Evolutionary conservation across 2,888 invertebrate genomes (phyloP), one percentile per base, ranked within the genome.

Genomic region (Heteromyza rotundicornis): DNA sequence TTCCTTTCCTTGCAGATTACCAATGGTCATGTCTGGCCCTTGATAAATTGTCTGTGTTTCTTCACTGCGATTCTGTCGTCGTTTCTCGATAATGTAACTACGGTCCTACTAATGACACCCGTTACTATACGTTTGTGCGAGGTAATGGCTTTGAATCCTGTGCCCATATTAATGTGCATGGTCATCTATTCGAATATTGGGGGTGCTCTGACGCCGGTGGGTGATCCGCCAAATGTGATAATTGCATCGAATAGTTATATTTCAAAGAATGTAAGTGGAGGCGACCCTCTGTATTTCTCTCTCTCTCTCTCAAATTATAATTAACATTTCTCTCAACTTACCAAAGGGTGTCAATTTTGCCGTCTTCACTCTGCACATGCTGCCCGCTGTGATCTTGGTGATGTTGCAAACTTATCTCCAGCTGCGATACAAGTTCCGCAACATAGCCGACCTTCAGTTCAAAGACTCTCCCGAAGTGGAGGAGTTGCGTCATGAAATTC

Each of bases 181-280:
- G 90, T 96, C 52, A 89, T 96, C 72, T 95, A 92, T 80, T 94
- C 94, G 17, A 96, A 96, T 75, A 92, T 96, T 59, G 96, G 96
- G 0, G 96, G 96, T 0, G 91, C 95, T 0, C 87, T 93, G 19
- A 96, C 96, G 0, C 95, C 95, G 0, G 91, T 96, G 1, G 96
- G 96, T 0, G 96, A 96, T 80, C 96, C 95, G 0, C 96, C 96
- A 73, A 82, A 82, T 70, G 84, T 83, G 55, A 81, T 83, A 49
- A 82, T 84, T 53, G 84, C 84, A 63, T 84, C 84, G 50, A 84
- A 83, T 64, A 80, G 70, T 64, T 82, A 78, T 66, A 82, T 83
- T 63, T 74, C 82, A 17, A 81, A 81, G 63, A 82, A 81, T 72
- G 83, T 83, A 68, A 74, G 77, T 66, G 2, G 1, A 24, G 10